Percentiles rank a stretch among this genome's conserved stretches.
Evolutionary conservation across 2,888 invertebrate species (phyloP).

Genomic region (Apodemia duryi): DNA sequence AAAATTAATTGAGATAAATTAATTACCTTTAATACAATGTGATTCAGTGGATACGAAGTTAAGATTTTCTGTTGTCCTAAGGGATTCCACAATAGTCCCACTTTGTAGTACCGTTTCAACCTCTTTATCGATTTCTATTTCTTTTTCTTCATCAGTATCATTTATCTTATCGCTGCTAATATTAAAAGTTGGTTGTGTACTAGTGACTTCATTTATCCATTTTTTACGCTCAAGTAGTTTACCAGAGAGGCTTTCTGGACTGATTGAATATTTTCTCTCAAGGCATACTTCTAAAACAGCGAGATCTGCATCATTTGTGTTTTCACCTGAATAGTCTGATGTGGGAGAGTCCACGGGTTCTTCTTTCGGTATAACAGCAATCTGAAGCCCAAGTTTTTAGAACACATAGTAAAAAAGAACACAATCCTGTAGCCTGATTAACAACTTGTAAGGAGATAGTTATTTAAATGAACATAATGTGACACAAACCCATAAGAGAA

Average conservation of each 20-base stretch:
- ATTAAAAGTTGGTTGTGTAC: conserved; percentile 65
- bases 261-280: conserved; percentile 54
- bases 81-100: conserved; percentile 68
- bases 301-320: conserved; percentile 63
- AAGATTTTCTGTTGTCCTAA: conserved; percentile 65
- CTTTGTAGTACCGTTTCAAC: conserved; percentile 71
- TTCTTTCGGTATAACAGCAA: conserved; percentile 54
- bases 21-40: conserved; percentile 61
- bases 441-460: too few relatives aligned
- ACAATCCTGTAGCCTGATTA: neutral
- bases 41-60: conserved; percentile 63
- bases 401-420: conserved; percentile 10
- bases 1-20: conserved; percentile 10
- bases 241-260: conserved; percentile 42
- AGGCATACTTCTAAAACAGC: conserved; percentile 52
- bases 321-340: conserved; percentile 65
- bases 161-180: conserved; percentile 46
- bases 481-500: too few relatives aligned
- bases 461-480: too few relatives aligned
- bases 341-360: conserved; percentile 65
- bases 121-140: conserved; percentile 70
- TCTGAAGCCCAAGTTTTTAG: conserved; percentile 44
- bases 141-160: conserved; percentile 54
- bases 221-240: conserved; percentile 53
- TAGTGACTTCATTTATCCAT: conserved; percentile 68